Evolutionary conservation across 2,888 invertebrate genomes (phyloP), one percentile per base, ranked within the genome.

Genomic region (Tineola bisselliella): DNA sequence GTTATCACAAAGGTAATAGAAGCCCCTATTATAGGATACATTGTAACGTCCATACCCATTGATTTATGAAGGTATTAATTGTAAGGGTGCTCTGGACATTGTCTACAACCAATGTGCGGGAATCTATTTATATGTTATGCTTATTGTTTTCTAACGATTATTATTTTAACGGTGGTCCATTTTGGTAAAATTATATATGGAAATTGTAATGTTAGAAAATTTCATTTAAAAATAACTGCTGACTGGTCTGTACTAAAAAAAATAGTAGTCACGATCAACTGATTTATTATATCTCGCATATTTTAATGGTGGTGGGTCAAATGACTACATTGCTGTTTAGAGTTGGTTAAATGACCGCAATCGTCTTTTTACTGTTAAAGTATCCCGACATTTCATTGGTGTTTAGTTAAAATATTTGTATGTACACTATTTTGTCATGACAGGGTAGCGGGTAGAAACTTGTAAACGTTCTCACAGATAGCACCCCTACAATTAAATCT

Each of bases 31-130:
- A 56, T 19, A 56, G 5, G 4, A 58, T 17, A 65, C 66, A 69
- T 66, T 64, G 62, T 64, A 64, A 60, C 63, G 66, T 65, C 65
- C 59, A 62, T 59, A 58, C 61, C 64, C 63, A 66, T 70, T 74
- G 76, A 78, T 81, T 80, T 78, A 84, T 77, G 69, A 62, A 67
- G 68, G 65, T 74, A 79, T 77, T 78, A 80, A 80, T 76, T 71
- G 75, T 66, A 67, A 71, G 75, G 76, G 70, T 31, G 43, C 67
- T 63, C 25, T 66, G 65, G 64, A 68, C 69, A 70, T 75, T 74
- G 72, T 71, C 68, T 68, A 65, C 65, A 66, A 67, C 66, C 68
- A 66, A 67, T 69, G 71, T 69, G 67, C 63, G 67, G 68, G 68
- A 68, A 65, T 68, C 67, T 70, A 73, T 75, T 73, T 71, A 70